Evolutionary conservation across 2,113 vertebrate species (phyloP), one percentile per base, ranked within the genome.

Genomic region (Rhea americana): DNA sequence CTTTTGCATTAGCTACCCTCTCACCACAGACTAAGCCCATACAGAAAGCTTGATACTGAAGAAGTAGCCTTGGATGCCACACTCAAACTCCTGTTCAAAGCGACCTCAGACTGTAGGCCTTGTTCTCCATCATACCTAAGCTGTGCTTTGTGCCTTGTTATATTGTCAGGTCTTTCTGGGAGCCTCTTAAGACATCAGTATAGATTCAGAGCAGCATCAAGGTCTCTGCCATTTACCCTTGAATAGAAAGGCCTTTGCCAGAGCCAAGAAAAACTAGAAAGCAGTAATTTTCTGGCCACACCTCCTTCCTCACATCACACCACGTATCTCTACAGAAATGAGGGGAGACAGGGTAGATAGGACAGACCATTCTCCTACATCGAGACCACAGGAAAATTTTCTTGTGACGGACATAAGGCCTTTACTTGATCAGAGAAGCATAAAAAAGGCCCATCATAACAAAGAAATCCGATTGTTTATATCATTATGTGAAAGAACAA

Each of bases 211-310:
- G 81, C 7, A 0, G 67, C 0, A 0, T 89, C 93, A 96, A 96
- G 93, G 95, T 94, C 92, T 71, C 55, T 94, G 74, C n/a, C 45
- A 25, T 85, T 94, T 95, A 93, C 41, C 88, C 93, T 95, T 95
- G 94, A 94, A 82, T 56, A 14, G 47, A 77, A 91, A 85, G 81
- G 37, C 91, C 93, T 95, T 96, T 95, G 41, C 75, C 47, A 89
- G 88, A 93, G 91, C 92, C 96, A 96, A 96, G 83, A 95, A 95
- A 82, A 96, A 93, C 95, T 95, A 85, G 93, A 95, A 94, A 94
- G 94, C 87, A 91, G 66, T 62, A 89, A 68, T 37, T 88, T 91
- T 82, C 74, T 92, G 94, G 90, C 86, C 90, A 90, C 90, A 50
- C 93, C 93, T 94, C 93, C 83, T 73, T 86, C 77, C 47, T 76